Percentiles rank a stretch among this genome's conserved stretches.
Evolutionary conservation across 2,113 vertebrate species (phyloP).

Genomic region (Lampris incognitus): DNA sequence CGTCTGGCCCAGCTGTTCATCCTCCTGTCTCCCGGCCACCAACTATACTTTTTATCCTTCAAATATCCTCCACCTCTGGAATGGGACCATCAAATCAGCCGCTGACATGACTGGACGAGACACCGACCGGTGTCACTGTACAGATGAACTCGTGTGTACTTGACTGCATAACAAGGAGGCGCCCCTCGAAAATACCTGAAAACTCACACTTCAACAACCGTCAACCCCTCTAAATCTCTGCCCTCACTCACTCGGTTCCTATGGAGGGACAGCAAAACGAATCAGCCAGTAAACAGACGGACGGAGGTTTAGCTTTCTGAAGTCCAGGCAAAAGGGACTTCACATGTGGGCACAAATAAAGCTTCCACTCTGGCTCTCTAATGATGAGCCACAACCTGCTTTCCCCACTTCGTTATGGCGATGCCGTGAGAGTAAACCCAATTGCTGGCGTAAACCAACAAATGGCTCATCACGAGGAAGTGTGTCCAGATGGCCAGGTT

Average conservation of each 20-base stretch:
- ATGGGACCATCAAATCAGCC: constrained; percentile 9
- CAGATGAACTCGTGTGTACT: not conserved
- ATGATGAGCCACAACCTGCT: constrained; percentile 15
- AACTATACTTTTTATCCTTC: constrained; percentile 43
- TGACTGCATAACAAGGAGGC: not conserved
- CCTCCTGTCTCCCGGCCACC: constrained; percentile 4
- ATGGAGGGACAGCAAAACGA: too few relatives aligned
- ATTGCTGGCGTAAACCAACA: constrained; percentile 41
- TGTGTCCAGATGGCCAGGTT: constrained; percentile 25
- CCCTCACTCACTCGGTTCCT: not conserved
- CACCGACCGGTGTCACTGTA: not conserved
- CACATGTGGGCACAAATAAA: constrained; percentile 31
- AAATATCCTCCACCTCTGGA: not conserved
- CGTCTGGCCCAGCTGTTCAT: constrained; percentile 61
- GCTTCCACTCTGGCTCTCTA: not conserved
- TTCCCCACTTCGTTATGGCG: constrained; percentile 20
- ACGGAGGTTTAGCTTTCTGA: constrained; percentile 1
- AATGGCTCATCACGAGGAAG: constrained; percentile 25
- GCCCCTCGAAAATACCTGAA: not conserved
- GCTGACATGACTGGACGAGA: not conserved
- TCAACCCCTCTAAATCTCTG: too few relatives aligned
- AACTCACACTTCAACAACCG: not conserved
- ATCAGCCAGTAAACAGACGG: not conserved
- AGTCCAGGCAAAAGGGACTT: constrained; percentile 20
- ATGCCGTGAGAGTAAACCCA: constrained; percentile 36